Base-by-base conservation (phyloP, 2,797 vertebrate species). In the Rhodeus uyekii region DNA sequence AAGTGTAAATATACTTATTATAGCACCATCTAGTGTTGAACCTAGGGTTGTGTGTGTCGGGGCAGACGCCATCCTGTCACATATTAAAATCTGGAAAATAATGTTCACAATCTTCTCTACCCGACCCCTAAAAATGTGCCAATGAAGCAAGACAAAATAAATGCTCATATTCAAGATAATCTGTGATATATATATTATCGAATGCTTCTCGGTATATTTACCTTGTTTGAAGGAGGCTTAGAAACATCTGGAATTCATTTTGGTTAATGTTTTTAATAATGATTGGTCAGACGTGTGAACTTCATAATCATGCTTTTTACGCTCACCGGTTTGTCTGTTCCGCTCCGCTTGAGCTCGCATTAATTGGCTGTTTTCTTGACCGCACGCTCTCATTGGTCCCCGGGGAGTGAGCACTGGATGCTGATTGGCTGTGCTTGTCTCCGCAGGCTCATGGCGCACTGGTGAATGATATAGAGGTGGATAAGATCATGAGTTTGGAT, bases 391-490 rank as follows among this genome's bases (percentile, higher is more conserved):
- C 24, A 38, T 71, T 61, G 76, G 22, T 42, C 19, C 48, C 38
- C 42, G 68, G 46, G 48, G 27, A 67, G 38, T 38, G 36, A n/a
- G 38, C 46, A 13, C 8, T 58, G 38, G 34, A 34, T 36, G 38
- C 72, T 83, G 67, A 67, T 63, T 63, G 13, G 46, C 10, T 86
- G 6, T 72, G 12, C 81, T 63, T 76, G 34, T 86, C 60, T 84
- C 48, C 87, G 39, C 76, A 98, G 96, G 88, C 89, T 63, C 85
- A 92, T 22, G 92, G 93, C 24, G 84, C 87, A 78, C 58, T 93
- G 16, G 87, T 97, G 84, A 91, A 92, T 88, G 94, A 95, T 78
- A 92, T 96, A 73, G 95, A 97, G 65, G 94, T 95, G 68, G 96
- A 96, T 85, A 95, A 95, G 86, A 93, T 96, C 64, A 84, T 90